Conservation (phyloP, 2,113 vertebrate genomes). For the Muntiacus muntjak region DNA sequence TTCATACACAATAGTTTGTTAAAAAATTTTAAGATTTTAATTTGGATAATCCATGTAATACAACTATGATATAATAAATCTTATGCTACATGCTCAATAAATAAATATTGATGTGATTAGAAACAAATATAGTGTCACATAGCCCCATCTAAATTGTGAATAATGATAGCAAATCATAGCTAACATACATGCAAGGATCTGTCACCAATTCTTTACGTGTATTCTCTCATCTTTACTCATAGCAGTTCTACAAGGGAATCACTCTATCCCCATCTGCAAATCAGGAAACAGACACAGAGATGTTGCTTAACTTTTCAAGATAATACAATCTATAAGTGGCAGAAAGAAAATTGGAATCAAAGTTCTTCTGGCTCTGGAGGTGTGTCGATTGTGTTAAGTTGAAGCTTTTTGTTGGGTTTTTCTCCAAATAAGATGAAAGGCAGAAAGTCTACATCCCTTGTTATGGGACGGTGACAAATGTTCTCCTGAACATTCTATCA, state of each 20-base stretch:
- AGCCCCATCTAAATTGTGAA: background rate
- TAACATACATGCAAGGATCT: background rate
- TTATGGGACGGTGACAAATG: background rate
- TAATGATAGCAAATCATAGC: background rate
- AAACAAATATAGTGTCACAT: background rate
- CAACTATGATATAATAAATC: background rate
- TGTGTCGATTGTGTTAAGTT: background rate
- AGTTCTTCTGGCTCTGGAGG: background rate
- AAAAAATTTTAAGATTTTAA: background rate
- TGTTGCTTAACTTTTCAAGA: background rate
- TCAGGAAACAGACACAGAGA: background rate
- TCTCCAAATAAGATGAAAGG: background rate
- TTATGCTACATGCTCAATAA: background rate
- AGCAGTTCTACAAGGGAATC: background rate
- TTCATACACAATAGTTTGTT: background rate
- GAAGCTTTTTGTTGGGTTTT: background rate
- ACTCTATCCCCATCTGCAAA: background rate
- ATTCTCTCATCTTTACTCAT: background rate
- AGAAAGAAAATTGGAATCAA: background rate
- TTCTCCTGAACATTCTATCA: background rate
- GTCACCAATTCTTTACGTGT: background rate
- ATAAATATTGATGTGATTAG: background rate
- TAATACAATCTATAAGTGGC: background rate
- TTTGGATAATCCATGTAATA: background rate
- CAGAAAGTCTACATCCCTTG: background rate